phyloP scores from a whole-genome alignment of 2,888 invertebrate genomes.

The Drosophila macrospina region DNA sequence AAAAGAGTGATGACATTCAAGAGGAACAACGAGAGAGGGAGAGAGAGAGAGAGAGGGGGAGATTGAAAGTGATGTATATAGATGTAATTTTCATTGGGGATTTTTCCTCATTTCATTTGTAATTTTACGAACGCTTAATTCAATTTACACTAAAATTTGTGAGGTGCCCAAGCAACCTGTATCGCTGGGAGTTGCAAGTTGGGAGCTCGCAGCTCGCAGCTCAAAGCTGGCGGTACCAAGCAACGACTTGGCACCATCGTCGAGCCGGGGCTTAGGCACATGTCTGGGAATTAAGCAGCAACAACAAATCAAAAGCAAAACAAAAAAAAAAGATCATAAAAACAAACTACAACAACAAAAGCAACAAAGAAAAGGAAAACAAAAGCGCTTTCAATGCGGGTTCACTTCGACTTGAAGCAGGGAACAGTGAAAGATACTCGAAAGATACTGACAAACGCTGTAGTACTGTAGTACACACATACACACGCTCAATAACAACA shows the following conservation, averaged over 20 bases:
- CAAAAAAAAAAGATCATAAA: slow-evolving; percentile 40
- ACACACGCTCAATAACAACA: slow-evolving; percentile 1
- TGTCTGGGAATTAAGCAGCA: slow-evolving; percentile 67
- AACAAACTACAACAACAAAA: not conserved
- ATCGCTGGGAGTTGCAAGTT: slow-evolving; percentile 7
- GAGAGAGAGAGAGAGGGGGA: not conserved
- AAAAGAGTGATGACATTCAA: not conserved
- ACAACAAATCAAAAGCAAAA: slow-evolving; percentile 20
- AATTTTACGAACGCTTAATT: slow-evolving; percentile 22
- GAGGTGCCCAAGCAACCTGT: slow-evolving; percentile 13
- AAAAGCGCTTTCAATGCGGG: slow-evolving; percentile 51
- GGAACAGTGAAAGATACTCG: slow-evolving; percentile 42
- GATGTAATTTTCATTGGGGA: slow-evolving; percentile 13
- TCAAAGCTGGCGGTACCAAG: slow-evolving; percentile 63
- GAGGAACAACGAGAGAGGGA: not conserved
- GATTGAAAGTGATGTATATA: not conserved
- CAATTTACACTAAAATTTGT: slow-evolving; percentile 26
- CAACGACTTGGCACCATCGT: slow-evolving; percentile 66
- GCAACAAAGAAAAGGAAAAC: slow-evolving; percentile 53
- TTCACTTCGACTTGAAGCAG: slow-evolving; percentile 28
- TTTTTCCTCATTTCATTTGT: slow-evolving; percentile 23
- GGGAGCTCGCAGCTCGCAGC: slow-evolving; percentile 1
- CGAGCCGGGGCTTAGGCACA: slow-evolving; percentile 47
- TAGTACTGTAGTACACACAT: not conserved
- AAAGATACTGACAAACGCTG: slow-evolving; percentile 16